These are phyloP conservation scores for Charanyca ferruginea DNA, from an alignment of 2,888 invertebrate species.

Conservation along the genomic window DNA sequence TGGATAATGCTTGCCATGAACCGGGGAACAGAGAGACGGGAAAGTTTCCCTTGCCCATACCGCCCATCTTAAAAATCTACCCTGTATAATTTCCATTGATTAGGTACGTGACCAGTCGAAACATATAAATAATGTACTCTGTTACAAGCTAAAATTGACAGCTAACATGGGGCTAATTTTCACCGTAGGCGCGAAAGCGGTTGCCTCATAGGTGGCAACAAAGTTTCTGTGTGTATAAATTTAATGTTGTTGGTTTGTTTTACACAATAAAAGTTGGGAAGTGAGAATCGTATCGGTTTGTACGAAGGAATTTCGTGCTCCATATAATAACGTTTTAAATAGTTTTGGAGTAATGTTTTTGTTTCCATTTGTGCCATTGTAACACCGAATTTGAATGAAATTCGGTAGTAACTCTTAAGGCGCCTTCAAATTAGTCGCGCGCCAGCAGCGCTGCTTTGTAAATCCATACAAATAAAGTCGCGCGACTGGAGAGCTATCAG, in stretches of 20 bases:
- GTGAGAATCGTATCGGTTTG: neutral
- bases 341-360: too few species aligned
- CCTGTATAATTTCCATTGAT: slow-evolving; percentile 47
- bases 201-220: slow-evolving; percentile 32
- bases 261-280: slow-evolving; percentile 29
- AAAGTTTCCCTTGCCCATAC: too few species aligned
- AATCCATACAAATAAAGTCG: too few species aligned
- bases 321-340: neutral
- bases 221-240: slow-evolving; percentile 32
- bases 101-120: slow-evolving; percentile 48
- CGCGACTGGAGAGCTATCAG: too few species aligned
- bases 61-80: neutral
- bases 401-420: too few species aligned
- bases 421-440: too few species aligned
- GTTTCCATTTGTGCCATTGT: too few species aligned
- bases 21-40: too few species aligned
- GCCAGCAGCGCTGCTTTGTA: too few species aligned
- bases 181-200: slow-evolving; percentile 29
- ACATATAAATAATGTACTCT: slow-evolving; percentile 57
- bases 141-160: slow-evolving; percentile 58
- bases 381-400: too few species aligned
- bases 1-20: too few species aligned
- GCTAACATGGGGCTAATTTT: slow-evolving; percentile 50
- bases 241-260: slow-evolving; percentile 31
- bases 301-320: neutral